Evolutionary conservation across 2,888 invertebrate species (phyloP), one percentile per base, ranked within the genome.

Genomic region (Taenaris catops): DNA sequence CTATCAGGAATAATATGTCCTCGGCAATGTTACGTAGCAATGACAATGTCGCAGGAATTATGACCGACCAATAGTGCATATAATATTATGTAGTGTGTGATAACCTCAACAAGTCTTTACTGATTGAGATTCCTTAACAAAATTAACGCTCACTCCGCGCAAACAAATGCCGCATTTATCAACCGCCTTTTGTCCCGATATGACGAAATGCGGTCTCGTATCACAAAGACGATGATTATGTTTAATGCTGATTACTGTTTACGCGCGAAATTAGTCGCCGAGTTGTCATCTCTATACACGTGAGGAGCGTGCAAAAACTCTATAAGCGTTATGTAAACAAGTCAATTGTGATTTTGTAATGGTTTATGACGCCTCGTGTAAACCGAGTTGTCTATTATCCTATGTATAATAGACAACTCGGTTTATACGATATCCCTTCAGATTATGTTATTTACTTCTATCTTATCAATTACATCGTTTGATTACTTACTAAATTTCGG

Each of bases 61-160:
- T n/a, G n/a, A n/a, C n/a, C n/a, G 14, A 19, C 7, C 19, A 19
- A 19, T 7, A 7, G 14, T n/a, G n/a, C n/a, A 17, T 17, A 5
- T 16, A 1, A 24, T 6, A 1, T 5, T 8, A 6, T 14, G 11
- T 11, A 12, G 11, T 29, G 16, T 10, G 31, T 16, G 16, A n/a
- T 3, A 23, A 31, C 14, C 31, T n/a, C 9, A 67, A 69, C 67
- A 69, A 72, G 71, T 65, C 67, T 71, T 69, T 65, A 63, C 73
- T 76, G 79, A 81, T 83, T 83, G 78, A 79, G 80, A 79, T 76
- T 76, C 79, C 80, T 78, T 83, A 81, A 86, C 79, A 70, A 78
- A 81, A 84, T 84, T 86, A 81, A 70, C 80, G 73, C 66, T 67
- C 67, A 71, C 69, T 67, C n/a, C 78, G 74, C 75, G 74, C 80